A percentile compares a stretch with the other conserved stretches of the same genome.
Conservation (phyloP, 1,140 invertebrate genomes). For the Lithobius niger region DNA sequence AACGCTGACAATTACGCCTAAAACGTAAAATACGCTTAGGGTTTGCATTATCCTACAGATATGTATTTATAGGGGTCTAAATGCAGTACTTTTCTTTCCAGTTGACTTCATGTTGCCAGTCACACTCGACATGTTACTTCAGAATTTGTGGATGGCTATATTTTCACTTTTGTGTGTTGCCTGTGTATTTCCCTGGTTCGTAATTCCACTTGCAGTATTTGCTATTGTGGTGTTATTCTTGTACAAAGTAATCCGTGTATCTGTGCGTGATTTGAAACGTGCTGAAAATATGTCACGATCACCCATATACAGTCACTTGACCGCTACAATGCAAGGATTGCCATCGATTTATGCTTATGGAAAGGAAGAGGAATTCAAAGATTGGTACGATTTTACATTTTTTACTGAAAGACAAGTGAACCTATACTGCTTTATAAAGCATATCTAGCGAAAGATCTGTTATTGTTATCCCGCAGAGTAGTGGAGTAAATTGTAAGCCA, state of each 20-base stretch:
- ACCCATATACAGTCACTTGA: constrained; percentile 49
- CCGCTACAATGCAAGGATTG: constrained; percentile 46
- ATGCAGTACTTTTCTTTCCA: no score
- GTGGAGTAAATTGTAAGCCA: no score
- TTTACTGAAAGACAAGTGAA: no score
- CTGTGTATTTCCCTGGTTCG: constrained; percentile 48
- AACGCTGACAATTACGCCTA: no score
- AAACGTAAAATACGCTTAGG: no score
- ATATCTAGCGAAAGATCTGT: no score
- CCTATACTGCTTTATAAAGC: no score
- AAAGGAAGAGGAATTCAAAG: constrained; percentile 38
- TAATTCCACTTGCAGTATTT: constrained; percentile 40
- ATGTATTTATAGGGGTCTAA: no score
- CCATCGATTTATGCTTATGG: constrained; percentile 48
- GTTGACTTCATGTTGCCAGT: constrained; percentile 50
- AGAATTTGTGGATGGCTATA: constrained; percentile 40
- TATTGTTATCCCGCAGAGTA: no score
- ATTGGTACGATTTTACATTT: constrained; percentile 35
- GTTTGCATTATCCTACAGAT: no score
- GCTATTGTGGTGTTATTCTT: constrained; percentile 40
- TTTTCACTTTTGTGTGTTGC: constrained; percentile 42
- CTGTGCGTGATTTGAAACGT: constrained; percentile 46
- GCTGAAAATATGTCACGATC: constrained; percentile 46
- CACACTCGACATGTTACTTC: constrained; percentile 44
- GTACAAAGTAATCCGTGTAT: constrained; percentile 33